Percentiles rank a stretch among this genome's conserved stretches.
Evolutionary conservation across 1,140 invertebrate species (phyloP).

Genomic region (Scaptomyza pallida): DNA sequence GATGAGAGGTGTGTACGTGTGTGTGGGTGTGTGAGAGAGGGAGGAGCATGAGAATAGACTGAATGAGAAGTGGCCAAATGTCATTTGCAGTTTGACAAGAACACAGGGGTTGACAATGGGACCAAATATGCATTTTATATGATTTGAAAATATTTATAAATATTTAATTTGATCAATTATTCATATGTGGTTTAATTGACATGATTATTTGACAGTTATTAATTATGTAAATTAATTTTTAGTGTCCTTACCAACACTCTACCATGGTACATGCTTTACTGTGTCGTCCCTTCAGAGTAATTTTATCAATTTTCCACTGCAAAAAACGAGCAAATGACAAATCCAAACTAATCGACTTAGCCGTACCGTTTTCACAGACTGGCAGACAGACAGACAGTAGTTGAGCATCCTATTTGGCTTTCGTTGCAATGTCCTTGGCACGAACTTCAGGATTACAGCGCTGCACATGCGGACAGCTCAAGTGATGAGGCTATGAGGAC

Average conservation of each 20-base stretch:
- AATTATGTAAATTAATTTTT: neutral
- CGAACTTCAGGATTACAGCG: constrained; percentile 47
- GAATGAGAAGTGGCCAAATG: constrained; percentile 77
- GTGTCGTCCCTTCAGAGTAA: constrained; percentile 17
- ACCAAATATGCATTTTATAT: constrained; percentile 6
- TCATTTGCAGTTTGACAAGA: constrained; percentile 75
- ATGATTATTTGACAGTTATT: neutral
- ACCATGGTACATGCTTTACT: constrained; percentile 8
- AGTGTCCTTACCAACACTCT: neutral
- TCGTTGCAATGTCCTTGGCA: constrained; percentile 69
- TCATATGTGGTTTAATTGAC: too few relatives aligned
- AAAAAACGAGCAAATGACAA: constrained; percentile 44
- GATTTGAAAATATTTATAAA: neutral
- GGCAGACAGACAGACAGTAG: too few relatives aligned
- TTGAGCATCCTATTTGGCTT: constrained; percentile 20
- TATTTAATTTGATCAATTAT: neutral
- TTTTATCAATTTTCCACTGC: constrained; percentile 63
- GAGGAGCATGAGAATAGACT: constrained; percentile 9
- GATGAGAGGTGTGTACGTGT: constrained; percentile 13
- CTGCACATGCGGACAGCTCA: constrained; percentile 43
- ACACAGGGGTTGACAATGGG: constrained; percentile 7
- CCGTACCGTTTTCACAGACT: constrained; percentile 45
- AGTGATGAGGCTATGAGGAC: constrained; percentile 49
- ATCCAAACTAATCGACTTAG: constrained; percentile 39
- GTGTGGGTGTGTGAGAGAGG: neutral